Evolutionary conservation across 2,113 vertebrate species (phyloP).

Genomic region (Antechinus flavipes): DNA sequence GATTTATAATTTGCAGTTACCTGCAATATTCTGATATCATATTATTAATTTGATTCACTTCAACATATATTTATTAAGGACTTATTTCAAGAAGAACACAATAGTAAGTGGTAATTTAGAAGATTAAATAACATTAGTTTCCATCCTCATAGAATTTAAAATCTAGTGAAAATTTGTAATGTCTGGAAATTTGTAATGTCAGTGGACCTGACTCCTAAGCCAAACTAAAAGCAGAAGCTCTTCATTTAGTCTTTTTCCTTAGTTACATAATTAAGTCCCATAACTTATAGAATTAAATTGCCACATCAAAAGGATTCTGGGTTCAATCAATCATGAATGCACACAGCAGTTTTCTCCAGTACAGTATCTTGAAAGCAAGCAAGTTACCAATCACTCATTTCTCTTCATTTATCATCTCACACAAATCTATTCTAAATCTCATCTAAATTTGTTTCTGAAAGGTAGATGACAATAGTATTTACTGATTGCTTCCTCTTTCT

Average conservation of each 20-base stretch:
- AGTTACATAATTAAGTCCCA: neutral
- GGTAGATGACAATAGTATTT: neutral
- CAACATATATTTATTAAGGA: neutral
- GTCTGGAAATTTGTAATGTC: neutral
- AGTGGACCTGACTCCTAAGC: neutral
- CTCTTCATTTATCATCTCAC: neutral
- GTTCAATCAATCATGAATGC: neutral
- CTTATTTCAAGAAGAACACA: neutral
- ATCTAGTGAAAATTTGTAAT: neutral
- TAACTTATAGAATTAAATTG: neutral
- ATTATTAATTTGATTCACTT: neutral
- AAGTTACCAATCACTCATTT: neutral
- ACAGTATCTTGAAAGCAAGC: neutral
- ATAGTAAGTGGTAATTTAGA: neutral
- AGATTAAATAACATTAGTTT: neutral
- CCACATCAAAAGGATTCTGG: neutral
- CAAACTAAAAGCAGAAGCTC: neutral
- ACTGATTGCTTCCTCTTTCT: neutral
- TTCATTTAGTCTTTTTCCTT: neutral
- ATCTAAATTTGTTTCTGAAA: neutral
- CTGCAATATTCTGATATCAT: neutral
- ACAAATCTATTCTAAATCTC: neutral
- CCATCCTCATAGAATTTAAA: neutral
- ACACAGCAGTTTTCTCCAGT: neutral
- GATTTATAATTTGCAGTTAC: neutral